Base-by-base conservation (phyloP, 1,140 invertebrate species). In the Stenopsyche tienmushanensis region DNA sequence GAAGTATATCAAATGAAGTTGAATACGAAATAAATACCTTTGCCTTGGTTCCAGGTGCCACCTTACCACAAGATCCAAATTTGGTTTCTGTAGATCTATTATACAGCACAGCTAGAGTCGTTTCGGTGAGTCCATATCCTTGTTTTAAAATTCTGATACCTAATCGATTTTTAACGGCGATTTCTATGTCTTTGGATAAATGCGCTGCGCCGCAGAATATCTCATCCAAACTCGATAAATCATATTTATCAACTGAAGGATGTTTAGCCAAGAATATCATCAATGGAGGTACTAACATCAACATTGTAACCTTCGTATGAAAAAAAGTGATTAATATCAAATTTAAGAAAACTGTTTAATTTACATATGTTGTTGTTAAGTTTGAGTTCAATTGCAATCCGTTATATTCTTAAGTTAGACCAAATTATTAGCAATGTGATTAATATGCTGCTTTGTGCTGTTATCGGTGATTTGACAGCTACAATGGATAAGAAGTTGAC, bases 121-220 rank as follows among this genome's bases (percentile, higher is more conserved):
- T 75, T 75, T 83, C 83, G 13, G 82, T 83, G 74, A 83, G 77
- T 45, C 83, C 82, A 66, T 83, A 83, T 0, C 76, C 81, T 75
- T 83, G 80, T 44, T 72, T 69, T 41, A 83, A 70, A 70, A 72
- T 47, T 64, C 73, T 71, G 20, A 78, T 44, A 23, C 77, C 77
- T 17, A 81, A 76, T 66, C 76, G 77, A 73, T 75, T 71, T 26
- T 63, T 72, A 10, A 82, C 76, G 5, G 72, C 69, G 8, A 73
- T 25, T 53, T 78, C 73, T 24, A 77, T 71, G 34, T 78, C 73
- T 64, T 73, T 68, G 1, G 79, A 76, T 39, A 84, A 70, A 7
- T 83, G 79, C 8, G 83, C 83, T 2, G 83, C 82, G 1, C 81
- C 83, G 65, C 75, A 81, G 24, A 78, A 49, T 49, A 84, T 73